These are phyloP conservation scores for Enteromius treurensis DNA, from an alignment of 2,797 vertebrate species.

Conservation along the genomic window DNA sequence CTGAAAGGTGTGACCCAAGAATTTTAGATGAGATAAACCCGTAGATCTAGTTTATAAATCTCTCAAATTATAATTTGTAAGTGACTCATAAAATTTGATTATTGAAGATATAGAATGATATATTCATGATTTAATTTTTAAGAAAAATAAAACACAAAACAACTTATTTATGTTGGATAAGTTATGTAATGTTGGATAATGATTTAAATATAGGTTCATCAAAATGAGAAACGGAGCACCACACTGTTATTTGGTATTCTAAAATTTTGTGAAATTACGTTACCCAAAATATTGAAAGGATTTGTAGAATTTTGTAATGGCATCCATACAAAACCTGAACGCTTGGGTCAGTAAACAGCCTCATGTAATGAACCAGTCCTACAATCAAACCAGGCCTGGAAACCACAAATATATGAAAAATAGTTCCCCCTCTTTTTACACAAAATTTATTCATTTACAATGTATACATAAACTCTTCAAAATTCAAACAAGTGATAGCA, in stretches of 20 bases:
- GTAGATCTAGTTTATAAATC: not conserved
- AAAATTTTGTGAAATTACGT: not conserved
- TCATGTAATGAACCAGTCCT: not conserved
- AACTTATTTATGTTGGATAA: too few species aligned
- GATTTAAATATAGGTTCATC: not conserved
- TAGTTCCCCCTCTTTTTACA: slow-evolving; percentile 90
- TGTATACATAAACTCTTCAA: slow-evolving; percentile 97
- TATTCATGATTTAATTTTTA: too few species aligned
- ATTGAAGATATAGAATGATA: not conserved
- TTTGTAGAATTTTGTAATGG: slow-evolving; percentile 13
- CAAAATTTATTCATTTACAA: slow-evolving; percentile 97
- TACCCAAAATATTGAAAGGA: not conserved
- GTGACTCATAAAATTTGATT: not conserved
- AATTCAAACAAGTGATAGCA: slow-evolving; percentile 88
- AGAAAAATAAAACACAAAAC: too few species aligned
- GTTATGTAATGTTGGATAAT: not conserved
- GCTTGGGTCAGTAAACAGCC: not conserved
- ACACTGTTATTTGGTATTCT: not conserved
- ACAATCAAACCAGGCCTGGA: slow-evolving; percentile 5
- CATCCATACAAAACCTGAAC: not conserved
- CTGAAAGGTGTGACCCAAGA: not conserved
- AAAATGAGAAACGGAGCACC: not conserved
- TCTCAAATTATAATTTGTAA: not conserved
- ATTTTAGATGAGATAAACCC: not conserved
- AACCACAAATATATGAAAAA: slow-evolving; percentile 61